Percentiles rank a stretch among this genome's conserved stretches.
phyloP scores from a whole-genome alignment of 2,888 invertebrate species.

The Drosophila longiperda region DNA sequence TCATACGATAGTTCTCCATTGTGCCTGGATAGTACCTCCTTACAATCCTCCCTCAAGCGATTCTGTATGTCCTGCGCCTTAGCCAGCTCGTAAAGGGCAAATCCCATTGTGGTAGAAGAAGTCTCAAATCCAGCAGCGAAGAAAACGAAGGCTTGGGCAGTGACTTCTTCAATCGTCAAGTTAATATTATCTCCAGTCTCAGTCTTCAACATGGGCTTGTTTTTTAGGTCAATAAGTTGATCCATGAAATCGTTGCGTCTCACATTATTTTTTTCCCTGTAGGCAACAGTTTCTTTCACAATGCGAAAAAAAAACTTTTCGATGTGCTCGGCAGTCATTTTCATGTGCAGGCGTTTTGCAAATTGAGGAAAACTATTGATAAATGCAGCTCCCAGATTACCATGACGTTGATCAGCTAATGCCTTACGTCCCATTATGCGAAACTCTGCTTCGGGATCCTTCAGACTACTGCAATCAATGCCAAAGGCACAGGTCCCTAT shows the following conservation, averaged over 20 bases:
- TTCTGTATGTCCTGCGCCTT: conserved; percentile 85
- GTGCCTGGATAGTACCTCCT: conserved; percentile 77
- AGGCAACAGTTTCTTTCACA: conserved; percentile 82
- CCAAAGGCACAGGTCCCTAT: conserved; percentile 86
- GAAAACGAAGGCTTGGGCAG: conserved; percentile 86
- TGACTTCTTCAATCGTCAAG: conserved; percentile 84
- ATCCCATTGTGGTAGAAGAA: conserved; percentile 85
- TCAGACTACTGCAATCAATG: conserved; percentile 84
- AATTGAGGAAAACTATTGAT: conserved; percentile 61
- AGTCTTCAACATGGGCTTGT: conserved; percentile 33
- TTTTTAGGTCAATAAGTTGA: conserved; percentile 84
- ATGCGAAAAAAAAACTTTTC: conserved; percentile 78
- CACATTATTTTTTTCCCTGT: conserved; percentile 80
- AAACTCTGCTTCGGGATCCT: conserved; percentile 83
- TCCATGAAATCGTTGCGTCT: conserved; percentile 86
- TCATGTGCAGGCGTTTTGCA: conserved; percentile 60
- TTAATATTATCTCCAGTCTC: conserved; percentile 40
- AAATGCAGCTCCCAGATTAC: conserved; percentile 30
- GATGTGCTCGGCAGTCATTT: conserved; percentile 61
- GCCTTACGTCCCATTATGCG: conserved; percentile 73
- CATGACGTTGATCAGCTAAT: conserved; percentile 43
- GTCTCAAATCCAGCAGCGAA: conserved; percentile 87
- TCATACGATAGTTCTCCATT: conserved; percentile 84
- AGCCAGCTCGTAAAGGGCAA: conserved; percentile 86
- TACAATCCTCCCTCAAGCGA: conserved; percentile 84